Evolutionary conservation across 2,888 invertebrate genomes (phyloP), one percentile per base, ranked within the genome.

Genomic region (Melanostoma scalare): DNA sequence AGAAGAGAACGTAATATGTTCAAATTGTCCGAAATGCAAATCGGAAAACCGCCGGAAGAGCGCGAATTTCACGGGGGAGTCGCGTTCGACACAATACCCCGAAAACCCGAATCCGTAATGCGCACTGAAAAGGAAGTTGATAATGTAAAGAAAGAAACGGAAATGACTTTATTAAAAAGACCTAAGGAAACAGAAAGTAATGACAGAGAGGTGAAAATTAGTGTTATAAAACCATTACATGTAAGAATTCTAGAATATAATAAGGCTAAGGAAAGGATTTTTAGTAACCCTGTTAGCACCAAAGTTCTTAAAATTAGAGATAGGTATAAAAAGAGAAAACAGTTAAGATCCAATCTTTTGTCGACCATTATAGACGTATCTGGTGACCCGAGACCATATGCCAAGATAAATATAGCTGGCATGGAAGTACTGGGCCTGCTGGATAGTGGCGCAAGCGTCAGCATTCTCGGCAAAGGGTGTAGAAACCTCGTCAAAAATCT

Each of bases 401-500:
- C 50, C 50, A 50, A 50, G 4, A 6, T 50, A 6, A 50, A 9
- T 9, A 31, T 50, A 3, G 31, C 8, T 0, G 5, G 5, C 4
- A 50, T 5, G 3, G 31, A 50, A 3, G 3, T 50, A 4, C 6
- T 31, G 8, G 31, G 50, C 8, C 30, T 8, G 31, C 50, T 50
- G 6, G 48, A 50, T 30, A 30, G 65, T 30, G 48, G 48, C 6
- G 48, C 48, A 30, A 50, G 48, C 8, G 48, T 50, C 6, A 50
- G 30, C 8, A 30, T 50, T 2, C 30, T 50, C 6, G 48, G 48
- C n/a, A 50, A 50, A 30, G 48, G 48, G 3, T 50, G 48, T n/a
- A 20, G 5, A 50, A 30, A 50, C 4, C 31, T 50, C 6, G 48
- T 50, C 0, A 50, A 30, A 8, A 8, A 20, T 3, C 31, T 50